phyloP scores from a whole-genome alignment of 2,888 invertebrate genomes.

The Chesias legatella region DNA sequence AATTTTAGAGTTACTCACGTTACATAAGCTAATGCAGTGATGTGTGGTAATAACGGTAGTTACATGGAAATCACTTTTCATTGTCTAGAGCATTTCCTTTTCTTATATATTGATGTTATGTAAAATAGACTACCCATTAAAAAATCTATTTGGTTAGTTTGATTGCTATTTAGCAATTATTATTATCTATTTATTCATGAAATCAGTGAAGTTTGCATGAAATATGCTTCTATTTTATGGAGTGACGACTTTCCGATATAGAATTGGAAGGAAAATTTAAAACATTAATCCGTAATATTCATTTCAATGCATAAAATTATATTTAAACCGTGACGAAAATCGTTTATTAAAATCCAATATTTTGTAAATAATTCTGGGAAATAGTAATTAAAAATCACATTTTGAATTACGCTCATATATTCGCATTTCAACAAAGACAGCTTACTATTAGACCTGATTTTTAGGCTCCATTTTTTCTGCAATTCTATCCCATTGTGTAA shows the following conservation, averaged over 20 bases:
- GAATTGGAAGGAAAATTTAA: too few species aligned
- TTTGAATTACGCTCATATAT: too few species aligned
- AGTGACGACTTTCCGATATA: neutral
- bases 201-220: constrained; percentile 1
- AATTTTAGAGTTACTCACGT: constrained; percentile 35
- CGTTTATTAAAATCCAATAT: too few species aligned
- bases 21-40: constrained; percentile 44
- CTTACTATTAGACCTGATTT: too few species aligned
- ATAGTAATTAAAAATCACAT: too few species aligned
- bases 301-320: too few species aligned
- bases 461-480: too few species aligned
- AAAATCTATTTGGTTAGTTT: constrained; percentile 4
- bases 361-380: too few species aligned
- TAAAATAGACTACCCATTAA: constrained; percentile 34
- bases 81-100: constrained; percentile 76
- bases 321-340: too few species aligned
- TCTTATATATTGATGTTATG: constrained; percentile 53
- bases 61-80: constrained; percentile 65
- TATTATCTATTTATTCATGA: neutral
- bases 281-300: too few species aligned
- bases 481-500: too few species aligned
- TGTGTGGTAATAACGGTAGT: constrained; percentile 51
- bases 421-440: too few species aligned
- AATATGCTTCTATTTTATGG: neutral
- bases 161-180: constrained; percentile 19